These are phyloP conservation scores for Drosophila mettleri DNA, from an alignment of 2,888 invertebrate species.

Conservation along the genomic window DNA sequence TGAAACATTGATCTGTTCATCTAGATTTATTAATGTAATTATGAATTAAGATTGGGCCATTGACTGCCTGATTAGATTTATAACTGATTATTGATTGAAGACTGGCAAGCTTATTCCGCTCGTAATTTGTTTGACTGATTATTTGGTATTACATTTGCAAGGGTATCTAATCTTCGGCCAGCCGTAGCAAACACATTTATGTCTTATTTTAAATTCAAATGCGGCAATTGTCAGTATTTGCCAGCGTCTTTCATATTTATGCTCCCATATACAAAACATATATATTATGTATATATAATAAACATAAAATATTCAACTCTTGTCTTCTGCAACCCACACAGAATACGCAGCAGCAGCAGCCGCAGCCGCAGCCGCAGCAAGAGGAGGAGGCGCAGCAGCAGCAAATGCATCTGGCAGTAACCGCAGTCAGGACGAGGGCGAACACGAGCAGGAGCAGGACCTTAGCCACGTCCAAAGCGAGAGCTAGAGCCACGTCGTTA, in stretches of 20 bases:
- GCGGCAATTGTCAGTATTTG: conserved; percentile 51
- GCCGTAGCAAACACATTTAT: too few species aligned
- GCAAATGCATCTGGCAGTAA: conserved; percentile 45
- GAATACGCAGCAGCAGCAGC: conserved; percentile 47
- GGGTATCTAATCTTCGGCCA: background rate
- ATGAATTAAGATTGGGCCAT: background rate
- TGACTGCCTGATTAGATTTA: background rate
- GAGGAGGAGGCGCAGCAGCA: conserved; percentile 1
- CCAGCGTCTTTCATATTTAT: conserved; percentile 59
- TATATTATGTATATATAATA: conserved; percentile 50
- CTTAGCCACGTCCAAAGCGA: conserved; percentile 69
- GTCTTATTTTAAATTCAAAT: conserved; percentile 66
- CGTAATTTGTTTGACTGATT: background rate
- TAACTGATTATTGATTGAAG: background rate
- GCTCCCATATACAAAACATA: conserved; percentile 1
- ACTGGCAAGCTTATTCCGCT: too few species aligned
- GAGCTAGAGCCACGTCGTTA: conserved; percentile 77
- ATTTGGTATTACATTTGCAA: background rate
- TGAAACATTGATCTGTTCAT: background rate
- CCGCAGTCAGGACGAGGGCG: conserved; percentile 40
- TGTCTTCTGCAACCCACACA: conserved; percentile 62
- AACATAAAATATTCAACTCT: conserved; percentile 77
- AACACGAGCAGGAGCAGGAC: conserved; percentile 26
- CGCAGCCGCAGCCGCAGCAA: conserved; percentile 9
- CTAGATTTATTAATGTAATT: too few species aligned